Evolutionary conservation across 2,113 vertebrate genomes (phyloP).

Genomic region (Castor canadensis): DNA sequence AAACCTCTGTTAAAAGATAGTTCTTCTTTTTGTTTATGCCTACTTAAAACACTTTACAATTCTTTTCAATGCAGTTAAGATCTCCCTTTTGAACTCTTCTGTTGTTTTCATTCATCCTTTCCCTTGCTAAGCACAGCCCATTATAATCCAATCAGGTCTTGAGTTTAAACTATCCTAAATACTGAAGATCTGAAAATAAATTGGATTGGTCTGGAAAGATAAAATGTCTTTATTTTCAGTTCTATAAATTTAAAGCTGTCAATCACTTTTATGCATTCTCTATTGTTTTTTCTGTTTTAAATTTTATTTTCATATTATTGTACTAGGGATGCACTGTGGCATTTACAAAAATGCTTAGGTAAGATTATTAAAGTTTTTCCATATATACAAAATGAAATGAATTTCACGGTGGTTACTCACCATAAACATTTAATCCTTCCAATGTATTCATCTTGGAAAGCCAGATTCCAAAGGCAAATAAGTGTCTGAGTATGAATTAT

Average conservation of each 20-base stretch:
- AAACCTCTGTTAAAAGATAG: conserved; percentile 10
- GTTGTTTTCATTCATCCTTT: background rate
- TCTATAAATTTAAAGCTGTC: conserved; percentile 16
- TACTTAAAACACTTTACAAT: background rate
- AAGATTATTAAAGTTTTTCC: background rate
- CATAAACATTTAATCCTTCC: conserved; percentile 7
- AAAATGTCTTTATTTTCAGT: background rate
- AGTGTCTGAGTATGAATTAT: background rate
- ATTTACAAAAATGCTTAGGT: too few species aligned
- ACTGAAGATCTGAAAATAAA: background rate
- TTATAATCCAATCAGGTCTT: background rate
- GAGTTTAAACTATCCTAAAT: background rate
- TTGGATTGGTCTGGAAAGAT: conserved; percentile 13
- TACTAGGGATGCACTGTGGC: too few species aligned
- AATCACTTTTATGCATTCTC: too few species aligned
- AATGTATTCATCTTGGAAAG: background rate
- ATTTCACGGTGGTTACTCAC: background rate
- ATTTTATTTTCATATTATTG: too few species aligned
- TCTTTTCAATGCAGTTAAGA: conserved; percentile 23
- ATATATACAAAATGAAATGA: background rate
- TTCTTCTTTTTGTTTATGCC: background rate
- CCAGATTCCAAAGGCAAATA: background rate
- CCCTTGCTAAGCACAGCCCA: background rate
- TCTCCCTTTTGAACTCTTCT: background rate
- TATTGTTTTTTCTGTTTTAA: too few species aligned